Evolutionary conservation across 2,797 vertebrate genomes (phyloP).

Genomic region (Antennarius maculatus): DNA sequence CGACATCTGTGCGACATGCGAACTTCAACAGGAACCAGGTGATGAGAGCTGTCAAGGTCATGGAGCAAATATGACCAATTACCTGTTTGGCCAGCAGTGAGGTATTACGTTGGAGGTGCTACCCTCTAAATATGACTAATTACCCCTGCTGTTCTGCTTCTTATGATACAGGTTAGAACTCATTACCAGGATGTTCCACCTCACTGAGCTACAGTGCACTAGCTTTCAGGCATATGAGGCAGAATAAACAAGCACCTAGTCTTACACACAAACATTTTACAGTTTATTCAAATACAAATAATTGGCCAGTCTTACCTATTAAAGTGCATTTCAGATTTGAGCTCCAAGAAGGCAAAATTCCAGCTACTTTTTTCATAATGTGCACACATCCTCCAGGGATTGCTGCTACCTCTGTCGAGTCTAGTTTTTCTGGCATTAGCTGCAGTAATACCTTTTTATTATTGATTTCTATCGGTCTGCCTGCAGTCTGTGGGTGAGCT

Average conservation of each 20-base stretch:
- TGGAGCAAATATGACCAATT: conserved; percentile 38
- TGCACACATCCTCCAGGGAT: conserved; percentile 34
- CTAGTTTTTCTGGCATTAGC: conserved; percentile 51
- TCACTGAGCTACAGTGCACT: conserved; percentile 32
- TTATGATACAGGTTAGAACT: conserved; percentile 68
- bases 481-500: conserved; percentile 40
- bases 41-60: conserved; percentile 55
- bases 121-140: conserved; percentile 73
- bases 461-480: conserved; percentile 60
- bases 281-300: conserved; percentile 17
- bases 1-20: conserved; percentile 1
- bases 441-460: conserved; percentile 49
- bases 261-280: background rate
- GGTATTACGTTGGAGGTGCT: conserved; percentile 30
- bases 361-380: conserved; percentile 29
- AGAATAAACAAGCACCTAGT: conserved; percentile 49
- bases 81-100: conserved; percentile 36
- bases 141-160: conserved; percentile 64
- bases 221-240: conserved; percentile 38
- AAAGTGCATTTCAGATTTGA: conserved; percentile 22
- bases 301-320: conserved; percentile 41
- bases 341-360: conserved; percentile 20
- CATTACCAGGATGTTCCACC: conserved; percentile 63
- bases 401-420: conserved; percentile 45
- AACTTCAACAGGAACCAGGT: conserved; percentile 6